Evolutionary conservation across 1,140 invertebrate species (phyloP).

Genomic region (Zaprionus capensis): DNA sequence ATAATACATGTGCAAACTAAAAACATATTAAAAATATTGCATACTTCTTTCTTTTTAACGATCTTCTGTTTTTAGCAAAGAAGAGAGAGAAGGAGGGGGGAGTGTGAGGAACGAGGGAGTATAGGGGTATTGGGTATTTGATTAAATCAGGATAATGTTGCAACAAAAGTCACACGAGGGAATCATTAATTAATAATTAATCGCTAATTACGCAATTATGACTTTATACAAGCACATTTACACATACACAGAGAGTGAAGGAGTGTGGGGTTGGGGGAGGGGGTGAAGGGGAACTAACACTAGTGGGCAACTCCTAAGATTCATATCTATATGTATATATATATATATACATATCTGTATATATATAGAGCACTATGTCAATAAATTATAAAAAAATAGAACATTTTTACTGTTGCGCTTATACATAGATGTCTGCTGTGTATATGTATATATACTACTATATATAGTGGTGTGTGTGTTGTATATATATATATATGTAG

Average conservation of each 20-base stretch:
- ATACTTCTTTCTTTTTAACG: slow-evolving; percentile 50
- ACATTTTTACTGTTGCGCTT: slow-evolving; percentile 62
- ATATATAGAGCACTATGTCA: slow-evolving; percentile 59
- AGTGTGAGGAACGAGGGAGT: slow-evolving; percentile 3
- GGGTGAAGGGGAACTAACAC: slow-evolving; percentile 38
- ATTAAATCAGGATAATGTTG: slow-evolving; percentile 69
- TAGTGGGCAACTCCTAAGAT: slow-evolving; percentile 59
- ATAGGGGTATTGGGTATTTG: slow-evolving; percentile 26
- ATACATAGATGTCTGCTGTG: slow-evolving; percentile 12
- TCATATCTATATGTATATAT: slow-evolving; percentile 32
- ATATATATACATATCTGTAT: slow-evolving; percentile 11
- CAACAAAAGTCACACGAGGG: slow-evolving; percentile 47
- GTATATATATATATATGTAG: slow-evolving; percentile 10
- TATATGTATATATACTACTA: background rate
- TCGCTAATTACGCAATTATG: slow-evolving; percentile 48
- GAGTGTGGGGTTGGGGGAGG: slow-evolving; percentile 8
- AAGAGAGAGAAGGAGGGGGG: too few species aligned
- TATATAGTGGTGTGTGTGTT: too few species aligned
- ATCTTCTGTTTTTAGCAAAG: slow-evolving; percentile 18
- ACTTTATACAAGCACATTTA: slow-evolving; percentile 73
- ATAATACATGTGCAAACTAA: slow-evolving; percentile 67
- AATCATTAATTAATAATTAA: too few species aligned
- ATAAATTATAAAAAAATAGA: slow-evolving; percentile 81
- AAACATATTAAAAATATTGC: slow-evolving; percentile 72
- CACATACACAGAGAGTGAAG: slow-evolving; percentile 44